Conservation (phyloP, 2,797 vertebrate genomes). For the Sebastes kiyomatsui region DNA sequence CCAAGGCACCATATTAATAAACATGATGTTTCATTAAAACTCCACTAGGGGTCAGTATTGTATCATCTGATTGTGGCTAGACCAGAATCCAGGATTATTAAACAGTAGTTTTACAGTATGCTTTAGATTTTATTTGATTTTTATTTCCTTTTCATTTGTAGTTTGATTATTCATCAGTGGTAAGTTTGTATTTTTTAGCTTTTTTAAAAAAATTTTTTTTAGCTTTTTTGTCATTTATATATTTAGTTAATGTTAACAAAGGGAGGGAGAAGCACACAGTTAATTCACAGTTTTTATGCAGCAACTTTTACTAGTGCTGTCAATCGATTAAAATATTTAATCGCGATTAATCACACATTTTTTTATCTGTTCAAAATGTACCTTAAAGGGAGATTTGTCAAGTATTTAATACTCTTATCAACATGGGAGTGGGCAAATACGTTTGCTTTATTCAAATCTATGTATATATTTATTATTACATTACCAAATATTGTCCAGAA, state of each 20-base stretch:
- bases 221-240: not conserved
- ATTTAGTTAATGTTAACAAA: not conserved
- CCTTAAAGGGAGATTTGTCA: no score
- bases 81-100: no score
- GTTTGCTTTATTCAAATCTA: no score
- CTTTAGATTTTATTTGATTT: not conserved
- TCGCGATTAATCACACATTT: not conserved
- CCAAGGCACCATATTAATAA: not conserved
- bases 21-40: not conserved
- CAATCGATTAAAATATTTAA: no score
- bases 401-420: no score
- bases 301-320: not conserved
- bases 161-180: not conserved
- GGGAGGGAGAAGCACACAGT: no score
- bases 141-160: not conserved
- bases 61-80: constrained; percentile 3
- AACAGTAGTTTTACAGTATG: not conserved
- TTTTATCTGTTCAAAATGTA: not conserved
- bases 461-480: no score
- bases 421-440: no score
- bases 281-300: not conserved
- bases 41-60: constrained; percentile 72
- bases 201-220: not conserved
- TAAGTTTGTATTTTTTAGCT: not conserved
- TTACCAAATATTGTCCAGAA: no score